Conservation (phyloP, 2,113 vertebrate species). For the Solenodon paradoxus region DNA sequence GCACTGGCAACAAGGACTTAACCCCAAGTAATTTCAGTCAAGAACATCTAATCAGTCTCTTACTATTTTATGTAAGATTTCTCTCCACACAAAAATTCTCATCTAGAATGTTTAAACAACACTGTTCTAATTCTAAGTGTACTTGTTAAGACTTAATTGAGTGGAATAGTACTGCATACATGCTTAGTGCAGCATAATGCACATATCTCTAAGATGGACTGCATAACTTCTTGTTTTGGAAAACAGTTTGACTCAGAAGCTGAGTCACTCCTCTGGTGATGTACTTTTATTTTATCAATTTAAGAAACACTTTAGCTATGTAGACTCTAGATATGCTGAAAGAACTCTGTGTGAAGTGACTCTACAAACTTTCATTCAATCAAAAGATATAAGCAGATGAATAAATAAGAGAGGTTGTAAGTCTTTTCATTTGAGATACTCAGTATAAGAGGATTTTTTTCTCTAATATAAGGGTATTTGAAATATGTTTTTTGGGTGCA, state of each 20-base stretch:
- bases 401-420: conserved; percentile 9
- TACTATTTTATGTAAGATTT: background rate
- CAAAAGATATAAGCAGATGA: background rate
- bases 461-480: background rate
- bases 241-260: conserved; percentile 28
- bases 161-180: background rate
- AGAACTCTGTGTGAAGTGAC: background rate
- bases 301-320: conserved; percentile 44
- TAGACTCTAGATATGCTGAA: background rate
- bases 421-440: background rate
- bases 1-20: too few species aligned
- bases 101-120: background rate
- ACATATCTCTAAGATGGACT: background rate
- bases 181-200: background rate
- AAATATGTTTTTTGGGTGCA: background rate
- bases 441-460: background rate
- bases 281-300: conserved; percentile 7
- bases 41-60: background rate
- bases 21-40: too few species aligned
- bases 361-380: conserved; percentile 28
- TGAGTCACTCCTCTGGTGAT: conserved; percentile 40
- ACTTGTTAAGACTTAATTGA: background rate
- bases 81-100: background rate
- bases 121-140: background rate
- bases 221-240: background rate